These are phyloP conservation scores for Druon quercuslanigerum DNA, from an alignment of 1,140 invertebrate genomes.

Conservation along the genomic window DNA sequence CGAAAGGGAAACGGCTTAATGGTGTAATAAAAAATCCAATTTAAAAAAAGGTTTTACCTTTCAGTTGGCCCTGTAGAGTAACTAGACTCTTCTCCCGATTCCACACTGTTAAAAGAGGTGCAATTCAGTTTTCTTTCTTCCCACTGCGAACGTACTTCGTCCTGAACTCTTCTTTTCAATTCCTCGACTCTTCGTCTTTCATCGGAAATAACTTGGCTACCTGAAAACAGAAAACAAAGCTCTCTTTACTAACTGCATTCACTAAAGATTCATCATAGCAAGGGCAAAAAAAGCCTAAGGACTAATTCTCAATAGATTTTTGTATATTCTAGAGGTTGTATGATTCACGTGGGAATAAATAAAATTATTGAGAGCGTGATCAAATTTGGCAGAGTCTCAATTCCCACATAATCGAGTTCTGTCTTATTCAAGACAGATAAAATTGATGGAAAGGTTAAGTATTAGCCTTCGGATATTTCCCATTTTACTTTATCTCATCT, in stretches of 20 bases:
- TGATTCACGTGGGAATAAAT: too few relatives aligned
- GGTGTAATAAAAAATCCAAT: too few relatives aligned
- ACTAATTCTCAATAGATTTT: background rate
- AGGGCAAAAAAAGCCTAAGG: background rate
- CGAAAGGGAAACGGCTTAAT: too few relatives aligned
- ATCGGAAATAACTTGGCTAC: slow-evolving; percentile 92
- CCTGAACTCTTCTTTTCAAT: slow-evolving; percentile 89
- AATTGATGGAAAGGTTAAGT: too few relatives aligned
- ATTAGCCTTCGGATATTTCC: too few relatives aligned
- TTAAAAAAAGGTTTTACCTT: slow-evolving; percentile 73
- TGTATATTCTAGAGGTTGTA: too few relatives aligned
- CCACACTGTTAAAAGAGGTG: slow-evolving; percentile 82
- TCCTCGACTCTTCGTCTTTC: slow-evolving; percentile 91
- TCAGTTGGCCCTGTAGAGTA: slow-evolving; percentile 81
- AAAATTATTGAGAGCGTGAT: too few relatives aligned
- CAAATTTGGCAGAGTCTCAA: too few relatives aligned
- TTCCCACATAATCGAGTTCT: too few relatives aligned
- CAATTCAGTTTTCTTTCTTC: slow-evolving; percentile 84
- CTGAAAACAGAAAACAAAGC: slow-evolving; percentile 71
- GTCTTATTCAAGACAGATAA: too few relatives aligned
- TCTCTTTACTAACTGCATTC: background rate
- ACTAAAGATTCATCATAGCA: slow-evolving; percentile 11
- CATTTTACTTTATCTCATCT: too few relatives aligned
- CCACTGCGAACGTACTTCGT: slow-evolving; percentile 91
- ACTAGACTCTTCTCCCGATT: slow-evolving; percentile 80